A percentile compares a stretch with the other conserved stretches of the same genome.
Evolutionary conservation across 1,140 invertebrate genomes (phyloP).

Genomic region (Coboldia fuscipes): DNA sequence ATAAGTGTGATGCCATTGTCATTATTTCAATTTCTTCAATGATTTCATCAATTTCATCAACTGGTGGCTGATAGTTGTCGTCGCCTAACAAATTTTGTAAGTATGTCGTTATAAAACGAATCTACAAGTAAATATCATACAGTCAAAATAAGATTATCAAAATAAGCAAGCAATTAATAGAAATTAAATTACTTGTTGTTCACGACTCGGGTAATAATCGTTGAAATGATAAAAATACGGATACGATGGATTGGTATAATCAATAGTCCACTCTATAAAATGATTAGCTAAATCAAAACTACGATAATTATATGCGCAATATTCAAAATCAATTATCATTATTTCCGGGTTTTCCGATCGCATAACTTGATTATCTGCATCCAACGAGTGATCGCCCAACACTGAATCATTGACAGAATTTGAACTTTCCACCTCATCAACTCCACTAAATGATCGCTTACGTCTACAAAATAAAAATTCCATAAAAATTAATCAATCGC

Average conservation of each 20-base stretch:
- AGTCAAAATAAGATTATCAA: background rate
- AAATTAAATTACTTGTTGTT: slow-evolving; percentile 48
- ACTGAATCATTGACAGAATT: slow-evolving; percentile 7
- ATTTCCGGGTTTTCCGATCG: too few relatives aligned
- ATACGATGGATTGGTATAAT: slow-evolving; percentile 57
- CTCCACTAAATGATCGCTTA: slow-evolving; percentile 1
- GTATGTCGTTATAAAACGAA: background rate
- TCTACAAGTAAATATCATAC: background rate
- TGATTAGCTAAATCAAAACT: slow-evolving; percentile 94
- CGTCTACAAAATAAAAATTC: background rate
- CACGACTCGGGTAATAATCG: slow-evolving; percentile 45
- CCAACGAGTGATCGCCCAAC: slow-evolving; percentile 13
- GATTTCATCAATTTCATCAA: slow-evolving; percentile 10
- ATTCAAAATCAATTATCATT: slow-evolving; percentile 81
- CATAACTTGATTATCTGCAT: slow-evolving; percentile 24
- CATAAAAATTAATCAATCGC: background rate
- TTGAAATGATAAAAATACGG: slow-evolving; percentile 54
- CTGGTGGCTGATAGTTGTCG: slow-evolving; percentile 10
- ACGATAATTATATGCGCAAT: slow-evolving; percentile 82
- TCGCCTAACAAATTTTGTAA: background rate
- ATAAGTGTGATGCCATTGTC: slow-evolving; percentile 70
- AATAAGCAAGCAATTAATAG: background rate
- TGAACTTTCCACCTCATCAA: background rate
- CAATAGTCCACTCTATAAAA: slow-evolving; percentile 85
- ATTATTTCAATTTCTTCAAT: slow-evolving; percentile 56